Conservation (phyloP, 2,888 invertebrate species). For the Limnephilus auricula region DNA sequence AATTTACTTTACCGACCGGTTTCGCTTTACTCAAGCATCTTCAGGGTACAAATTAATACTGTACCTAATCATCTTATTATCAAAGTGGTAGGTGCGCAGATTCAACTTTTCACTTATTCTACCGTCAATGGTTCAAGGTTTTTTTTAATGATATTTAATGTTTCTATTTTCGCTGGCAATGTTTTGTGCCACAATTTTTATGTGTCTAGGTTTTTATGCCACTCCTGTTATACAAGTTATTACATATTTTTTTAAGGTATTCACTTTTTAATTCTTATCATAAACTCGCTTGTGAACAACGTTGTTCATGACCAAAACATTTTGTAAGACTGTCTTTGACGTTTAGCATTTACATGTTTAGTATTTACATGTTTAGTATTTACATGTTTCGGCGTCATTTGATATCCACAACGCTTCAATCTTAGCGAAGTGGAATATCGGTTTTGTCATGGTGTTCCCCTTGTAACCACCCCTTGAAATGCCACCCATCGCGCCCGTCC, state of each 20-base stretch:
- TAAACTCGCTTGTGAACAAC: background rate
- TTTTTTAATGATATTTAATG: no score
- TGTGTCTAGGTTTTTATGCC: no score
- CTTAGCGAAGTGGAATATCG: background rate
- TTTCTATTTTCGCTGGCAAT: no score
- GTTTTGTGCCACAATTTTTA: no score
- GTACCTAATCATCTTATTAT: no score
- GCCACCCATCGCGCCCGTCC: background rate
- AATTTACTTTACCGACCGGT: no score
- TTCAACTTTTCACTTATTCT: no score
- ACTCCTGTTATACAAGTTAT: background rate
- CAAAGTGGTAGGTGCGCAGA: no score
- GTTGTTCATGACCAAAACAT: background rate
- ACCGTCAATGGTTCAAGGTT: no score
- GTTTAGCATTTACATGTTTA: background rate
- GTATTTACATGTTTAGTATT: background rate
- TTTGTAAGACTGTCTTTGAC: background rate
- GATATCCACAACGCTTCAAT: background rate
- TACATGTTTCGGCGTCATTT: background rate
- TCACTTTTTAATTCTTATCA: background rate
- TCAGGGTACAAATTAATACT: no score
- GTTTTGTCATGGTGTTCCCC: conserved; percentile 40
- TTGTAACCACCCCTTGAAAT: background rate
- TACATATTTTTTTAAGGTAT: background rate
- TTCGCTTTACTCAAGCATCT: no score